A percentile compares a stretch with the other conserved stretches of the same genome.
Conservation (phyloP, 2,113 vertebrate species). For the Lagopus muta region DNA sequence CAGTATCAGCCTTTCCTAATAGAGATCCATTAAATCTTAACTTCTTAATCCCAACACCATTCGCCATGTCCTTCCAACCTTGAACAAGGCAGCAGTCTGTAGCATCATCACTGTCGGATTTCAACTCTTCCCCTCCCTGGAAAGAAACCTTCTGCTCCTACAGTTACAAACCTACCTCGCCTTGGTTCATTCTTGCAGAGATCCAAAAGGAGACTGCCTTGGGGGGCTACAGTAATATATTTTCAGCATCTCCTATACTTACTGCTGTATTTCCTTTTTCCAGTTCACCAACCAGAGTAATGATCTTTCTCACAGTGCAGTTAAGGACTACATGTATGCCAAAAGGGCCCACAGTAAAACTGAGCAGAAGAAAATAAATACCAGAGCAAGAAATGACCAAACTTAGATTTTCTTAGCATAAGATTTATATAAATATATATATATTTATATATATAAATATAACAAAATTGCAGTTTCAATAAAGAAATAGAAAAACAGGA, state of each 20-base stretch:
- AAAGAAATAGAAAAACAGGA: too few species aligned
- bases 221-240: neutral
- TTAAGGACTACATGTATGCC: neutral
- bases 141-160: neutral
- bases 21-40: neutral
- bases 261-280: neutral
- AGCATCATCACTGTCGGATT: neutral
- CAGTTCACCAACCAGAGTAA: neutral
- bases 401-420: conserved; percentile 29
- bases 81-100: accelerated
- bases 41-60: neutral
- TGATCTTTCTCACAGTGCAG: neutral
- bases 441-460: too few species aligned
- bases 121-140: neutral
- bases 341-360: neutral
- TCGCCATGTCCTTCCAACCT: neutral
- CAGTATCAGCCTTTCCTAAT: neutral
- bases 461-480: too few species aligned
- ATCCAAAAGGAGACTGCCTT: neutral
- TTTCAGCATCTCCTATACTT: neutral
- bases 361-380: neutral
- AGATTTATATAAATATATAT: neutral
- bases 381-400: neutral
- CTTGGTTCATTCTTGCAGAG: neutral
- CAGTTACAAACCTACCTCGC: neutral